These are phyloP conservation scores for Cabera pusaria DNA, from an alignment of 2,888 invertebrate genomes.

Conservation along the genomic window DNA sequence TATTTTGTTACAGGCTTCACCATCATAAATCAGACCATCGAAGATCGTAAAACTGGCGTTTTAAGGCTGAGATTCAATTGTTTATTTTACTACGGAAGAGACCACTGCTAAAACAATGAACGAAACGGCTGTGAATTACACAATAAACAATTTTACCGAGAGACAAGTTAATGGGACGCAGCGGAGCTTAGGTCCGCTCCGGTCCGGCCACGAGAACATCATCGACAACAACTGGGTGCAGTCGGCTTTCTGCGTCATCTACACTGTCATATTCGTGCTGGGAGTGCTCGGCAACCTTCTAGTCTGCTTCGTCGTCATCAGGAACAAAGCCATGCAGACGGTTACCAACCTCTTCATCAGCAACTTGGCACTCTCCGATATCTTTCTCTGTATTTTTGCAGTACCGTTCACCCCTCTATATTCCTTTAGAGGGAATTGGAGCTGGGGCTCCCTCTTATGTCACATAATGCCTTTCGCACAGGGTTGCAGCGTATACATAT, in stretches of 20 bases:
- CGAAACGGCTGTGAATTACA: conserved; percentile 52
- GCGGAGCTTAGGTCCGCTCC: conserved; percentile 38
- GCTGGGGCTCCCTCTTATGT: conserved; percentile 95
- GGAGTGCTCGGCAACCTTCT: conserved; percentile 95
- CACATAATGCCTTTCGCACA: conserved; percentile 97
- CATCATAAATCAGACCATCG: conserved; percentile 50
- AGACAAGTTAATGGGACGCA: conserved; percentile 34
- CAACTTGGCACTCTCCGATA: conserved; percentile 97
- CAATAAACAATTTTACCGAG: conserved; percentile 29
- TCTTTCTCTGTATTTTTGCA: conserved; percentile 95
- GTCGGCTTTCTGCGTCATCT: conserved; percentile 88
- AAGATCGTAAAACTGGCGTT: conserved; percentile 59
- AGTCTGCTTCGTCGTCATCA: conserved; percentile 96
- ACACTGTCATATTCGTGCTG: conserved; percentile 92
- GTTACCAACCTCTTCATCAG: conserved; percentile 99
- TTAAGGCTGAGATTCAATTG: conserved; percentile 52
- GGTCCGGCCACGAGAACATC: conserved; percentile 67
- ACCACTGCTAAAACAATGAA: conserved; percentile 57
- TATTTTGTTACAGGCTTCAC: conserved; percentile 70
- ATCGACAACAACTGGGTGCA: conserved; percentile 88
- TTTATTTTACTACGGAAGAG: conserved; percentile 48
- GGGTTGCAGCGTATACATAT: conserved; percentile 98
- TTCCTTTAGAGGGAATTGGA: conserved; percentile 95
- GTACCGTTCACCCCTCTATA: conserved; percentile 98
- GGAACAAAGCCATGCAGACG: conserved; percentile 98